Base-by-base conservation (phyloP, 2,113 vertebrate genomes). In the Ammodytes marinus region DNA sequence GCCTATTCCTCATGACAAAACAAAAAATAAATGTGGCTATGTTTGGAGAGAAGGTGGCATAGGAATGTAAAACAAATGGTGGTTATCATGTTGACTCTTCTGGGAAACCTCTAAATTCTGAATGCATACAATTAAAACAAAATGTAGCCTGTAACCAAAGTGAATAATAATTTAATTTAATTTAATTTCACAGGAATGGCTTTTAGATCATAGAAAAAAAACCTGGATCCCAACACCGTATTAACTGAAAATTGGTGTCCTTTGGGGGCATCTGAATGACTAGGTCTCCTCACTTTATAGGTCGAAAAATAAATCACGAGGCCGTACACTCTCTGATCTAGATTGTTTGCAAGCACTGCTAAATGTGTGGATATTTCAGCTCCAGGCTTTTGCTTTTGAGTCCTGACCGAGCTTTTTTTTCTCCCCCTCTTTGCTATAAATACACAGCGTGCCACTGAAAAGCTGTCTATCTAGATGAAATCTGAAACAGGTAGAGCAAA, bases 381-480 rank as follows among this genome's bases (percentile, higher is more conserved):
- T 64, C 7, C 37, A 7, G 14, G 60, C 43, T 77, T 54, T 69
- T 69, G 52, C 69, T 74, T 78, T 55, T 37, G 12, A 74, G 46
- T 40, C 14, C 52, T 71, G 58, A 57, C 70, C 71, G 55, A 43
- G 69, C 60, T 11, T 66, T 54, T 86, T 40, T 68, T 69, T 27
- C 11, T 5, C 4, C 17, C 57, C 55, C 45, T 27, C 57, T 66
- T 70, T 66, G 10, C 59, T 71, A 83, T 72, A 69, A 71, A 75
- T 71, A 75, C 27, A 46, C 58, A 45, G 39, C 63, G 52, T 69
- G 17, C 46, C 45, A 66, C 14, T 35, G 55, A 27, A 57, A 71
- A 73, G 45, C n/a, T 64, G 63, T 67, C 54, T 55, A 49, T 80
- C 67, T 73, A 37, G 39, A 77, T 69, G 57, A 82, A 74, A 82